phyloP scores from a whole-genome alignment of 35 echinoderm and acorn worm species.

The Acanthaster planci region DNA sequence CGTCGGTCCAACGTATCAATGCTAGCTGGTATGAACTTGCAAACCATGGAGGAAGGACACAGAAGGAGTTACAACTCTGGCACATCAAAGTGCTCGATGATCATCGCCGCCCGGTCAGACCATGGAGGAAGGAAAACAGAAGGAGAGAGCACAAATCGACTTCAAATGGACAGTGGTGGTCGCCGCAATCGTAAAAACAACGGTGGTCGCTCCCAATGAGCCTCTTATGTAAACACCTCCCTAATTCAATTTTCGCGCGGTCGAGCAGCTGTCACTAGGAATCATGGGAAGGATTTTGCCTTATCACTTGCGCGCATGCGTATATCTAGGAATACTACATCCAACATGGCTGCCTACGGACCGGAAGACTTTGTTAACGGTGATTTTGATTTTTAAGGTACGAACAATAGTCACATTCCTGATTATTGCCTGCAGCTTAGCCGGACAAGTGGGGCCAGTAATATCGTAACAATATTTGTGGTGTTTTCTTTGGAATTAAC shows the following conservation, averaged over 20 bases:
- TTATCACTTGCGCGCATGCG: not conserved
- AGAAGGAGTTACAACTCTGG: too few species aligned
- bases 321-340: not conserved
- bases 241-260: too few species aligned
- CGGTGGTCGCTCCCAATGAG: not conserved
- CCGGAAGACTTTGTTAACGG: not conserved
- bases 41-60: too few species aligned
- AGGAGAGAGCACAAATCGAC: not conserved
- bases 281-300: not conserved
- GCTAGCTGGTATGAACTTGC: too few species aligned
- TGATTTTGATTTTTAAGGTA: not conserved
- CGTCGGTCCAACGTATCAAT: too few species aligned
- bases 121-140: slow-evolving; percentile 4
- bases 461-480: too few species aligned
- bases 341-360: slow-evolving; percentile 14
- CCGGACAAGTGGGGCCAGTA: too few species aligned
- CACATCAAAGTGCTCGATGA: too few species aligned
- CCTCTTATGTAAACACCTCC: not conserved
- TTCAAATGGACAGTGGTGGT: not conserved
- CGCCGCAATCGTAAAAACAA: not conserved
- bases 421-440: too few species aligned
- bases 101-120: too few species aligned
- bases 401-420: too few species aligned
- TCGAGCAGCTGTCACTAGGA: not conserved
- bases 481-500: too few species aligned